Conservation (phyloP, 2,888 invertebrate species). For the Leucoptera coffeella region DNA sequence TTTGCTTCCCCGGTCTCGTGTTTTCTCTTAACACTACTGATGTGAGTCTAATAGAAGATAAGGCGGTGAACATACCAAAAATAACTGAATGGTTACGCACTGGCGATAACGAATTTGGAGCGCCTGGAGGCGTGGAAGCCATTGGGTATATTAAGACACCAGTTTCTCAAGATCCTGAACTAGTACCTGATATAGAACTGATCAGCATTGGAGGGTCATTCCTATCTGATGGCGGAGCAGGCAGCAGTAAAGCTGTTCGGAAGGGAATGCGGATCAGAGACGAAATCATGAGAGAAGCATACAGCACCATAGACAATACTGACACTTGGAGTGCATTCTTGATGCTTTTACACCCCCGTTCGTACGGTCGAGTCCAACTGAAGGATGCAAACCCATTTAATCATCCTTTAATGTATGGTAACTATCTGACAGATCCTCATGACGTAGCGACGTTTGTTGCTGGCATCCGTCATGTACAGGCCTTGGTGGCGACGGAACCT, state of each 20-base stretch:
- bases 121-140: constrained; percentile 62
- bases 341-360: constrained; percentile 69
- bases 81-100: constrained; percentile 21
- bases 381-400: constrained; percentile 66
- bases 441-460: constrained; percentile 57
- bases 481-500: constrained; percentile 49
- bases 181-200: constrained; percentile 62
- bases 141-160: constrained; percentile 59
- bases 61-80: constrained; percentile 10
- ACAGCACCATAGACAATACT: constrained; percentile 41
- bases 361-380: constrained; percentile 62
- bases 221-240: constrained; percentile 49
- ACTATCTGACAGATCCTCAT: constrained; percentile 64
- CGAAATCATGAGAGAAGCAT: constrained; percentile 48
- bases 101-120: constrained; percentile 36
- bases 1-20: constrained; percentile 44
- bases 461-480: constrained; percentile 57
- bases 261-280: constrained; percentile 51
- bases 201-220: constrained; percentile 59
- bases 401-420: constrained; percentile 72
- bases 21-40: constrained; percentile 30
- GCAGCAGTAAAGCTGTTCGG: constrained; percentile 32
- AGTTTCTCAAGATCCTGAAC: constrained; percentile 47
- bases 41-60: constrained; percentile 21
- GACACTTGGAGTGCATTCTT: constrained; percentile 60